These are phyloP conservation scores for Sphyrna mokarran DNA, from an alignment of 2,113 vertebrate species.

Conservation along the genomic window DNA sequence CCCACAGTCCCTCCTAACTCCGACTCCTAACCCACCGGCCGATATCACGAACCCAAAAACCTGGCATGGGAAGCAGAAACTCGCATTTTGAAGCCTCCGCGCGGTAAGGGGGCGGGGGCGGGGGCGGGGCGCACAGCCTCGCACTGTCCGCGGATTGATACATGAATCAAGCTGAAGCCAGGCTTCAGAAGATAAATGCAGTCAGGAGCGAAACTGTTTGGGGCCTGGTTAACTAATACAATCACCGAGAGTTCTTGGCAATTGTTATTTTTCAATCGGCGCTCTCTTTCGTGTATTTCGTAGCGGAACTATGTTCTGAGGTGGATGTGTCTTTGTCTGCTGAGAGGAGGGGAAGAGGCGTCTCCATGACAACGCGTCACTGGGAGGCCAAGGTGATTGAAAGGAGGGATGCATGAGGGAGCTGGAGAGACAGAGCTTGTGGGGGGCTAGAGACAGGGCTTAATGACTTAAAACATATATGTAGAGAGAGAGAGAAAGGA, in stretches of 20 bases:
- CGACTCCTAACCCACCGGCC: not conserved
- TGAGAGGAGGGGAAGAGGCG: not conserved
- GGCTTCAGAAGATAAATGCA: not conserved
- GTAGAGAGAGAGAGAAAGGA: not conserved
- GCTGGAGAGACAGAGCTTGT: not conserved
- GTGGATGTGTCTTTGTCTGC: not conserved
- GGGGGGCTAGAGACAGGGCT: not conserved
- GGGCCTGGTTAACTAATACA: not conserved
- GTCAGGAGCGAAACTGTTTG: not conserved
- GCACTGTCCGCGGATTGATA: not conserved
- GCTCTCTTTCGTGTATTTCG: too few relatives aligned
- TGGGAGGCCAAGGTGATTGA: not conserved
- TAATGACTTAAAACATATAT: not conserved
- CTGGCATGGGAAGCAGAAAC: not conserved
- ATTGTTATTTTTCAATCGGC: not conserved
- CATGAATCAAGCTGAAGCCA: not conserved
- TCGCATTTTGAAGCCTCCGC: not conserved
- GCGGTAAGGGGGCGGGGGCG: too few relatives aligned
- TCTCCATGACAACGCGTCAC: constrained; percentile 1
- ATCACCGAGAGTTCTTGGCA: not conserved
- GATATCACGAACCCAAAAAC: not conserved
- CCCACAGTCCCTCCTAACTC: not conserved
- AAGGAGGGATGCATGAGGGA: not conserved
- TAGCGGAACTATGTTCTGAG: not conserved
- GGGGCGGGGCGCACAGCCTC: too few relatives aligned